Evolutionary conservation across 1,140 invertebrate genomes (phyloP).

Genomic region (Leptoteleia sp.): DNA sequence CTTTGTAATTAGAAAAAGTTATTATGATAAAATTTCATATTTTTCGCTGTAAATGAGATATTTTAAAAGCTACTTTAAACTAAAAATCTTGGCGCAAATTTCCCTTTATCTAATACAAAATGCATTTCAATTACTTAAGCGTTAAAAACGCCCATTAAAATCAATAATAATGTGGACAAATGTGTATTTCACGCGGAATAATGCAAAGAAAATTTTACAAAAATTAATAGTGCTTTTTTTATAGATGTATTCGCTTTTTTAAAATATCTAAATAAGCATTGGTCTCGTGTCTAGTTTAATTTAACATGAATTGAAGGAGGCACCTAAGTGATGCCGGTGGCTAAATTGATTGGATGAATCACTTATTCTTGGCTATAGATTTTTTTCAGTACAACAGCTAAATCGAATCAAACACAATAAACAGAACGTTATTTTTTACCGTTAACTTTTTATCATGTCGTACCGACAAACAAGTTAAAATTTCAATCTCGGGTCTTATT

Average conservation of each 20-base stretch:
- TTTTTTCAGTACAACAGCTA: conserved; percentile 14
- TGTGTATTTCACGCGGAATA: no score
- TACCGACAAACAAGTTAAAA: conserved; percentile 20
- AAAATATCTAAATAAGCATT: conserved; percentile 19
- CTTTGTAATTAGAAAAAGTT: no score
- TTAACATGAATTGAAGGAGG: conserved; percentile 26
- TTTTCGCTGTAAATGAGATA: no score
- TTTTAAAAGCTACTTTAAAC: no score
- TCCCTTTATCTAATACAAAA: no score
- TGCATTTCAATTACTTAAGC: no score
- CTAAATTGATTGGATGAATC: conserved; percentile 42
- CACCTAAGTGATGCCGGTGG: conserved; percentile 9
- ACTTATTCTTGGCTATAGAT: conserved; percentile 12
- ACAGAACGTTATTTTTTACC: conserved; percentile 12
- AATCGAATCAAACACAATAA: conserved; percentile 40
- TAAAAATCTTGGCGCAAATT: no score
- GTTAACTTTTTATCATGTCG: background rate
- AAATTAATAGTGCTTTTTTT: background rate
- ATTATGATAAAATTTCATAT: no score
- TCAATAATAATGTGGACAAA: no score
- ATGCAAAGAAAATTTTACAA: no score
- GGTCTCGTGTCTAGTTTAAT: conserved; percentile 16
- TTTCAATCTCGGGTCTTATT: conserved; percentile 7
- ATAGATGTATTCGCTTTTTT: conserved; percentile 2
- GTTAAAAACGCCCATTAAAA: no score